Evolutionary conservation across 2,888 invertebrate species (phyloP).

Genomic region (Apamea sordens): DNA sequence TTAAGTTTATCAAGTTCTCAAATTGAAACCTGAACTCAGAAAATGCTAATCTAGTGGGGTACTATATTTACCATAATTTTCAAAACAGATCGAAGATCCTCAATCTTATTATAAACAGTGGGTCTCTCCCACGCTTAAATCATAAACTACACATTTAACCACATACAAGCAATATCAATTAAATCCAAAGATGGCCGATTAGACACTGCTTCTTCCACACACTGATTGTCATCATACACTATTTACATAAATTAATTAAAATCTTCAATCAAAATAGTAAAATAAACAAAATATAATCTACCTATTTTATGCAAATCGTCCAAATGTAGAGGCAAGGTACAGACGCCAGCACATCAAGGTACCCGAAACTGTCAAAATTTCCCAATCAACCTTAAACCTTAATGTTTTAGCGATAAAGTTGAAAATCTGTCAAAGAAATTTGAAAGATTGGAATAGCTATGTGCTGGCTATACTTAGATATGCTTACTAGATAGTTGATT

Average conservation of each 20-base stretch:
- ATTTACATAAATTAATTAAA: neutral
- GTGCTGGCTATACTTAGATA: conserved; percentile 45
- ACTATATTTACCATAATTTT: neutral
- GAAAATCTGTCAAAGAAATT: too few relatives aligned
- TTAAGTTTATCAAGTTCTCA: too few relatives aligned
- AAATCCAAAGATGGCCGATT: neutral
- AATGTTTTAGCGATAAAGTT: too few relatives aligned
- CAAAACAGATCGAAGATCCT: neutral
- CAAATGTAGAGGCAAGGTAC: neutral
- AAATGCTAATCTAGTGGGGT: neutral
- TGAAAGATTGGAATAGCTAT: too few relatives aligned
- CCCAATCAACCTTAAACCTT: too few relatives aligned
- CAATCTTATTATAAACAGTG: neutral
- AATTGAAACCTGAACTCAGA: neutral
- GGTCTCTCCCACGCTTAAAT: neutral
- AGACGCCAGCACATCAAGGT: too few relatives aligned
- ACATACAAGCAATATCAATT: neutral
- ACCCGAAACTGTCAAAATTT: too few relatives aligned
- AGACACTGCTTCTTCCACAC: too few relatives aligned
- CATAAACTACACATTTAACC: neutral
- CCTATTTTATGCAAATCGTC: conserved; percentile 2
- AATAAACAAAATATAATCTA: neutral
- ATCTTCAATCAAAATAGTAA: neutral
- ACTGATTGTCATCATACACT: neutral
- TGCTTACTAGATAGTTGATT: conserved; percentile 54